Evolutionary conservation across 2,113 vertebrate genomes (phyloP).

Genomic region (Azemiops feae): DNA sequence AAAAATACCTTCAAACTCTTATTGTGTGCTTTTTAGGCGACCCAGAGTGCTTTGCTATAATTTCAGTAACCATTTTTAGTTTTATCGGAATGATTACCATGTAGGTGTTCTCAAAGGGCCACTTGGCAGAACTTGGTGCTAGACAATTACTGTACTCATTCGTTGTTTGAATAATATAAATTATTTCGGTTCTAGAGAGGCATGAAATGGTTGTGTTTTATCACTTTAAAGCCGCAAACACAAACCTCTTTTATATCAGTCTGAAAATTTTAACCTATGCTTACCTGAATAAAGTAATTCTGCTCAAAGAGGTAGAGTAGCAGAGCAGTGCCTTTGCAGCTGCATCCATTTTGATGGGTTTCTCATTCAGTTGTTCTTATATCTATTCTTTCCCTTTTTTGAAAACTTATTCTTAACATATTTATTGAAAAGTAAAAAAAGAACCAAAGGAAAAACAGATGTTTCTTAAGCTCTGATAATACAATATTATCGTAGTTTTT

Average conservation of each 20-base stretch:
- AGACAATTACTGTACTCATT: constrained; percentile 60
- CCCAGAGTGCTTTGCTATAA: constrained; percentile 62
- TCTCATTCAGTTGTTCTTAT: constrained; percentile 82
- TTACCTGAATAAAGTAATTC: constrained; percentile 49
- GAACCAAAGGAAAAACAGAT: constrained; percentile 79
- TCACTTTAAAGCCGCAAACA: constrained; percentile 70
- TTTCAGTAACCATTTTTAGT: constrained; percentile 52
- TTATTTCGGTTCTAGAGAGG: constrained; percentile 75
- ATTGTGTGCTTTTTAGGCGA: constrained; percentile 51
- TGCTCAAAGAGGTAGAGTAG: constrained; percentile 47
- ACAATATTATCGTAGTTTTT: constrained; percentile 80
- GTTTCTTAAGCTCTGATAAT: constrained; percentile 74
- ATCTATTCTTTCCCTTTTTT: constrained; percentile 70
- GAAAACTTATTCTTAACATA: constrained; percentile 85
- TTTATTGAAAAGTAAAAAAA: constrained; percentile 77
- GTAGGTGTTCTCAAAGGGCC: constrained; percentile 46
- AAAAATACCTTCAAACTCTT: constrained; percentile 25
- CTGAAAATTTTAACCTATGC: constrained; percentile 57
- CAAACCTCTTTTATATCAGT: constrained; percentile 69
- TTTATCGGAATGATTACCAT: constrained; percentile 46
- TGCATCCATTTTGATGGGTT: constrained; percentile 62
- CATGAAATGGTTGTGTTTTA: constrained; percentile 66
- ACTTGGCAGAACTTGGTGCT: constrained; percentile 51
- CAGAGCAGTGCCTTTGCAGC: constrained; percentile 66
- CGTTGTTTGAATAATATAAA: constrained; percentile 61